Base-by-base conservation (phyloP, 2,113 vertebrate species). In the Alosa alosa region DNA sequence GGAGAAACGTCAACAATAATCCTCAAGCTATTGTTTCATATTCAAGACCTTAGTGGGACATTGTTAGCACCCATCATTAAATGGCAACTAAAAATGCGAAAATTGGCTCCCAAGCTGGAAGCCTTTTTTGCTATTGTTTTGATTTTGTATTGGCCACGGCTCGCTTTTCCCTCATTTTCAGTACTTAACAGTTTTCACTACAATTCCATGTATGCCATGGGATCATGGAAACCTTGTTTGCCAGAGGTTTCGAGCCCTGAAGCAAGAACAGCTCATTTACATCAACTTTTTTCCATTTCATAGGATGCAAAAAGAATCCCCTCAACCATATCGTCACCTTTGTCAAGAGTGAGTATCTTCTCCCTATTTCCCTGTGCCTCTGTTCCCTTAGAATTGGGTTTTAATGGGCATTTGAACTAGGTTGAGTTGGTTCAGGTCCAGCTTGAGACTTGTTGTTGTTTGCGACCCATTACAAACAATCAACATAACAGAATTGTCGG, bases 291-390 rank as follows among this genome's bases (percentile, higher is more conserved):
- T 87, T n/a, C 86, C 78, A n/a, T 45, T 92, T 87, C 15, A 90
- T 90, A 99, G 98, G 98, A 99, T 94, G 98, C 97, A 75, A 98
- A 96, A 93, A 96, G 96, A 94, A 99, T 99, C 90, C 97, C 98
- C 0, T 96, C 97, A 91, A 82, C 94, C 86, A 88, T 90, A 87
- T 94, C 96, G 87, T 96, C 95, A 88, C 94, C 95, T 0, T 78
- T 95, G 46, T 96, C 96, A 92, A 91, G 94, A 92, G 97, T 99
- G 96, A 97, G 97, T 95, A 85, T 84, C 39, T 87, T 46, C 57
- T 64, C 2, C 10, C 9, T 8, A 0, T 68, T 68, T 68, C n/a
- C 10, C 55, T 7, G 11, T 68, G 25, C 41, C 55, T 31, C 36
- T 15, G n/a, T 44, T 82, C 13, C 45, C 22, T 15, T 0, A 45